Evolutionary conservation across 35 echinoderm and acorn worm species (phyloP), one percentile per base, ranked within the genome.

Genomic region (Lytechinus variegatus): DNA sequence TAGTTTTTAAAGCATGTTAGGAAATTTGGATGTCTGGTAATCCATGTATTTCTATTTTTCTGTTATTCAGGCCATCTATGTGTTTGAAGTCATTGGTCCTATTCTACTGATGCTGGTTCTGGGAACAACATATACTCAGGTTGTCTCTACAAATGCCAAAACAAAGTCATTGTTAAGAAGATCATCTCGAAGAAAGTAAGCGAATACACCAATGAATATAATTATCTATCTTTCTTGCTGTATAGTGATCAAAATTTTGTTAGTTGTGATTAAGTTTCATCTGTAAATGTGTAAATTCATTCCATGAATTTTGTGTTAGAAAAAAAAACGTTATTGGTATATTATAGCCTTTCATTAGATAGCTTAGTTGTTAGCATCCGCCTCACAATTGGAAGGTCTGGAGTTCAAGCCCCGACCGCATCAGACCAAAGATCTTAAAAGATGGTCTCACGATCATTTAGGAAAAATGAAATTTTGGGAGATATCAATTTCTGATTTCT

Each of bases 141-240:
- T 99, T 52, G 98, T 99, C 24, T 98, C 97, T 54, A 99, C 98
- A 8, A 99, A 96, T 29, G 98, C 94, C 53, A 96, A 94, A 19
- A 61, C 95, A 10, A 98, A 97, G 71, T 96, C 97, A 6, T 86
- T 97, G 89, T 87, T 95, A 24, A 93, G 54, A 93, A 95, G 89
- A 58, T 97, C 95, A 92, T 97, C 96, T 24, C 95, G 96, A 87
- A 97, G 96, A 95, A 95, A 95, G 96, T 95, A 95, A 95, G 96
- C 56, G 3, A 8, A 90, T 90, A 13, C 56, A 44, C 33, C 33
- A 44, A 44, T 44, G 33, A 44, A 58, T 9, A 9, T 79, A 24
- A 7, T 72, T 79, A 79, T 79, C 4, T 79, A 16, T 19, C 16
- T 79, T 6, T 24, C 61, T 21, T 19, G 16, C 13, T 71, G 16